Percentiles rank a stretch among this genome's conserved stretches.
Evolutionary conservation across 1,140 invertebrate species (phyloP).

Genomic region (Hirudo medicinalis): DNA sequence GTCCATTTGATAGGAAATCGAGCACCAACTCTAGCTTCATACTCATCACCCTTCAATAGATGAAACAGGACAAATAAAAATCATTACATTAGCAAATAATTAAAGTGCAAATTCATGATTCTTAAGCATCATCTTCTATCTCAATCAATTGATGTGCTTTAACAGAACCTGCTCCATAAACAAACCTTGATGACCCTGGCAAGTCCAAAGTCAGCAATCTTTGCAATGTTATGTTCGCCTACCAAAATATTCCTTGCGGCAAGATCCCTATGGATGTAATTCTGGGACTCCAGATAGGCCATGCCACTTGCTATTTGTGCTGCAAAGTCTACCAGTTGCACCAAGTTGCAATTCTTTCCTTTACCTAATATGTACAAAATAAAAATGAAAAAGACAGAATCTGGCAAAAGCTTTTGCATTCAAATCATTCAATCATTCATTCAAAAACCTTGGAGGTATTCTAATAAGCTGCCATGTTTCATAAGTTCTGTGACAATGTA

Average conservation of each 20-base stretch:
- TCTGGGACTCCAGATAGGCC: conserved; percentile 96
- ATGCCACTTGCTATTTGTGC: conserved; percentile 97
- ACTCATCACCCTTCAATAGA: conserved; percentile 73
- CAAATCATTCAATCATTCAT: neutral
- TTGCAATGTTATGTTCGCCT: conserved; percentile 80
- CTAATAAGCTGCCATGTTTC: conserved; percentile 85
- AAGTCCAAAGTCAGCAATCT: conserved; percentile 82
- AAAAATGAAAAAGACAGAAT: neutral
- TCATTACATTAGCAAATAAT: neutral
- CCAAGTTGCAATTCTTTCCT: conserved; percentile 73
- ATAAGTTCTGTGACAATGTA: conserved; percentile 82
- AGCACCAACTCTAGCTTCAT: conserved; percentile 75
- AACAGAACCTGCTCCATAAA: conserved; percentile 31
- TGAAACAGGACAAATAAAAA: neutral
- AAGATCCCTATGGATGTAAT: conserved; percentile 75
- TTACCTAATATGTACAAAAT: conserved; percentile 48
- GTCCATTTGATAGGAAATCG: conserved; percentile 95
- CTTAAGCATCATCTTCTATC: neutral
- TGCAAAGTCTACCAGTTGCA: conserved; percentile 90
- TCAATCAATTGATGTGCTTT: neutral
- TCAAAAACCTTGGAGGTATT: conserved; percentile 42
- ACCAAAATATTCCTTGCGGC: conserved; percentile 78
- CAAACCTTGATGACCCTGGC: conserved; percentile 78
- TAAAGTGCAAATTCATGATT: too few relatives aligned
- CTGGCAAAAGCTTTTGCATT: neutral